Percentiles rank a stretch among this genome's conserved stretches.
Conservation (phyloP, 1,140 invertebrate genomes). For the Zaprionus lachaisei region DNA sequence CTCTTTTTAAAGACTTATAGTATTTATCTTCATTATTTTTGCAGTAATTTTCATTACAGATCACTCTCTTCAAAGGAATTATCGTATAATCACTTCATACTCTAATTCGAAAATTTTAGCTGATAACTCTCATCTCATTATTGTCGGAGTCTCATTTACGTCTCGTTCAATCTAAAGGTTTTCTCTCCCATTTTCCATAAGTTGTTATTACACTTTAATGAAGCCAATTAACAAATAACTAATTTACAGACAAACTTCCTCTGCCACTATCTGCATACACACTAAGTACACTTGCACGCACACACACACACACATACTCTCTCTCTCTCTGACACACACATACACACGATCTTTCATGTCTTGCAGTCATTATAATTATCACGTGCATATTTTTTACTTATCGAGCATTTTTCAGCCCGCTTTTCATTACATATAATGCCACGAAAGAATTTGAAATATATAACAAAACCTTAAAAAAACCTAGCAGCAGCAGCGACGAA, state of each 20-base stretch:
- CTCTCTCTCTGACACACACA: constrained; percentile 12
- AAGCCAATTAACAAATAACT: constrained; percentile 43
- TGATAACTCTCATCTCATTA: constrained; percentile 1
- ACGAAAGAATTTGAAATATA: constrained; percentile 80
- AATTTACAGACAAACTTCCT: constrained; percentile 43
- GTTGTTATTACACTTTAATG: constrained; percentile 40
- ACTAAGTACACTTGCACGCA: constrained; percentile 10
- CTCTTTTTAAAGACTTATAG: neutral
- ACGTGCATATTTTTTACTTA: constrained; percentile 60
- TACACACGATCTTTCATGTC: constrained; percentile 66
- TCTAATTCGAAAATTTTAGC: neutral
- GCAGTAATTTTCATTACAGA: neutral
- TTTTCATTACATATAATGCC: constrained; percentile 83
- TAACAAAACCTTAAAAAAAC: constrained; percentile 74
- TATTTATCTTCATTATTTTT: neutral
- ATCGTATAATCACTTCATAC: neutral
- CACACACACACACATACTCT: constrained; percentile 5
- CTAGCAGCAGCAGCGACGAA: neutral
- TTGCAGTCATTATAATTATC: constrained; percentile 74
- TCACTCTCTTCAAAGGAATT: neutral
- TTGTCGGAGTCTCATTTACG: neutral
- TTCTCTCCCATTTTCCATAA: constrained; percentile 23
- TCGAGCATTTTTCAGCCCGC: constrained; percentile 69
- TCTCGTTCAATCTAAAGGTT: constrained; percentile 4
- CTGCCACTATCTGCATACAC: constrained; percentile 16